These are phyloP conservation scores for Lithophane socia DNA, from an alignment of 2,888 invertebrate species.

Conservation along the genomic window DNA sequence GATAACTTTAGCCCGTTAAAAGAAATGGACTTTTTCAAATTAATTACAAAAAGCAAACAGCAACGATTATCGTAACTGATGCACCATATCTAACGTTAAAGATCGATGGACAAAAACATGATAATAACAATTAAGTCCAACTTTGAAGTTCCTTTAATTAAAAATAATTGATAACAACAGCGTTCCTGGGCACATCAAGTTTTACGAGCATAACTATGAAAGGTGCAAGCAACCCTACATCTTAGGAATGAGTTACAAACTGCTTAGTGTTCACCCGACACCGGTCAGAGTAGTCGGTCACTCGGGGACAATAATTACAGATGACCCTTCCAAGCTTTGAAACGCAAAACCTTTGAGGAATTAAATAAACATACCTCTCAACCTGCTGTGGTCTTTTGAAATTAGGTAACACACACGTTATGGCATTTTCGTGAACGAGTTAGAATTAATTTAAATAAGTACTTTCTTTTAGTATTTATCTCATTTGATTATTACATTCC, in stretches of 20 bases:
- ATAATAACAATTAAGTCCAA: slow-evolving; percentile 32
- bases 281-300: slow-evolving; percentile 81
- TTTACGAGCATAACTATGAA: slow-evolving; percentile 41
- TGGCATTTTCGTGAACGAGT: not conserved
- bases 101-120: slow-evolving; percentile 24
- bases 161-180: slow-evolving; percentile 47
- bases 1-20: not conserved
- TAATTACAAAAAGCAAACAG: slow-evolving; percentile 38
- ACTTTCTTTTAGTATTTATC: too few species aligned
- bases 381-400: slow-evolving; percentile 65
- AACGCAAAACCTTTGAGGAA: slow-evolving; percentile 80
- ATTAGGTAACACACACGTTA: slow-evolving; percentile 12
- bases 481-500: not conserved
- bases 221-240: slow-evolving; percentile 49
- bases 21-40: slow-evolving; percentile 20
- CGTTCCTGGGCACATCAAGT: slow-evolving; percentile 33
- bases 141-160: slow-evolving; percentile 47
- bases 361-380: slow-evolving; percentile 72
- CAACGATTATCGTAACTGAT: slow-evolving; percentile 42
- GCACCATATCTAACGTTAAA: slow-evolving; percentile 39
- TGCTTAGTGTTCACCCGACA: slow-evolving; percentile 77
- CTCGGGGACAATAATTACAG: slow-evolving; percentile 84
- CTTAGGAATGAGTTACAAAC: slow-evolving; percentile 67
- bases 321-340: slow-evolving; percentile 84
- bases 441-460: not conserved